A percentile compares a stretch with the other conserved stretches of the same genome.
These are phyloP conservation scores for Argynnis bischoffii DNA, from an alignment of 2,888 invertebrate species.

Conservation along the genomic window DNA sequence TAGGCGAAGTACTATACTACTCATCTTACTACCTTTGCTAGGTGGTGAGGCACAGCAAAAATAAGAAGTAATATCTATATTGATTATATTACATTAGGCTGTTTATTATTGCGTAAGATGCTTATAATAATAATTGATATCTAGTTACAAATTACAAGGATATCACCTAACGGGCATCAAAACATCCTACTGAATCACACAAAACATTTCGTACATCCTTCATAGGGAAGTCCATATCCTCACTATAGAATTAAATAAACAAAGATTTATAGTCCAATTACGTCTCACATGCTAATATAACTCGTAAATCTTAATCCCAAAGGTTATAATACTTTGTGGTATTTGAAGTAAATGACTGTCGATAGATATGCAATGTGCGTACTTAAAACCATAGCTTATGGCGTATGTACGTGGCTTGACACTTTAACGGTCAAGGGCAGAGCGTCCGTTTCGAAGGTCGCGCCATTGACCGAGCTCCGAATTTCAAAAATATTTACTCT, in stretches of 20 bases:
- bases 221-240: constrained; percentile 31
- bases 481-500: constrained; percentile 42
- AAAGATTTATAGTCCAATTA: constrained; percentile 20
- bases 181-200: neutral
- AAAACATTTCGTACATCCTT: constrained; percentile 17
- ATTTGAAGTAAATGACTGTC: constrained; percentile 28
- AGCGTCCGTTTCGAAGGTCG: constrained; percentile 49
- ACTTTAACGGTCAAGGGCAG: constrained; percentile 49
- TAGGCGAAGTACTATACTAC: too few species aligned
- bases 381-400: constrained; percentile 44
- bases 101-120: too few species aligned
- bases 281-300: constrained; percentile 24
- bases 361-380: constrained; percentile 40
- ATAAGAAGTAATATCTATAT: too few species aligned
- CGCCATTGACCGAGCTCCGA: constrained; percentile 46
- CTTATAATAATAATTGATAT: too few species aligned
- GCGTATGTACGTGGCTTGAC: constrained; percentile 45
- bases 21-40: too few species aligned
- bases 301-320: constrained; percentile 18
- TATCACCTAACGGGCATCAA: neutral
- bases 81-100: too few species aligned
- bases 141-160: too few species aligned
- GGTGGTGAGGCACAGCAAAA: too few species aligned
- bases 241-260: constrained; percentile 25
- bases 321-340: constrained; percentile 29